Evolutionary conservation across 1,140 invertebrate species (phyloP).

Genomic region (Sycophila sp.): DNA sequence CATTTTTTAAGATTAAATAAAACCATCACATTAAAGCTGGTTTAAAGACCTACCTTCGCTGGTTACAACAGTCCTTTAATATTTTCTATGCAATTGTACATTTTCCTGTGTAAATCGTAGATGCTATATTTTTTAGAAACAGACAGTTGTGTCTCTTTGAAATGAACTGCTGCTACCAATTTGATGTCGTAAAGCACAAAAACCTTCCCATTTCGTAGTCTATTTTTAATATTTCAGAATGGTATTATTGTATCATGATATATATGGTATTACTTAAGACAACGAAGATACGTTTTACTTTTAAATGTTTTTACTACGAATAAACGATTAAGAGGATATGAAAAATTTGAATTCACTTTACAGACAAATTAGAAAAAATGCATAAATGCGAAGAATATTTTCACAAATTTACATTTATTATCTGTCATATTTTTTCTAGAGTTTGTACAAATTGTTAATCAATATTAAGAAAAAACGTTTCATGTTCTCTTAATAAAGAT

Average conservation of each 20-base stretch:
- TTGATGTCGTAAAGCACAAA: neutral
- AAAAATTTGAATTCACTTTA: too few species aligned
- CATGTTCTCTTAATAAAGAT: too few species aligned
- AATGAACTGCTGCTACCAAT: neutral
- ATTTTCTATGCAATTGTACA: constrained; percentile 34
- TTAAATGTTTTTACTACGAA: neutral
- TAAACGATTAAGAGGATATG: too few species aligned
- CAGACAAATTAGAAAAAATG: too few species aligned
- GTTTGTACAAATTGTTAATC: neutral
- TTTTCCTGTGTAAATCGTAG: constrained; percentile 28
- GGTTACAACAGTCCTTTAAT: constrained; percentile 22
- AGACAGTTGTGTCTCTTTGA: constrained; percentile 18
- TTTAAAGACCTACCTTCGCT: neutral
- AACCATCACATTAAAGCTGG: neutral
- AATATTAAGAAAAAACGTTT: too few species aligned
- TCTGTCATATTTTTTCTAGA: too few species aligned
- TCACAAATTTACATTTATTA: too few species aligned
- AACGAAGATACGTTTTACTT: neutral
- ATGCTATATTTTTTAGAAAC: constrained; percentile 15
- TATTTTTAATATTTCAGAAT: too few species aligned
- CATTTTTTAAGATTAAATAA: constrained; percentile 30
- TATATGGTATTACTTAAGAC: too few species aligned
- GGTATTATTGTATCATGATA: too few species aligned
- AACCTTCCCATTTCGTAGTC: too few species aligned
- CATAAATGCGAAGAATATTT: too few species aligned